Base-by-base conservation (phyloP, 2,797 vertebrate species). In the Acipenser ruthenus region DNA sequence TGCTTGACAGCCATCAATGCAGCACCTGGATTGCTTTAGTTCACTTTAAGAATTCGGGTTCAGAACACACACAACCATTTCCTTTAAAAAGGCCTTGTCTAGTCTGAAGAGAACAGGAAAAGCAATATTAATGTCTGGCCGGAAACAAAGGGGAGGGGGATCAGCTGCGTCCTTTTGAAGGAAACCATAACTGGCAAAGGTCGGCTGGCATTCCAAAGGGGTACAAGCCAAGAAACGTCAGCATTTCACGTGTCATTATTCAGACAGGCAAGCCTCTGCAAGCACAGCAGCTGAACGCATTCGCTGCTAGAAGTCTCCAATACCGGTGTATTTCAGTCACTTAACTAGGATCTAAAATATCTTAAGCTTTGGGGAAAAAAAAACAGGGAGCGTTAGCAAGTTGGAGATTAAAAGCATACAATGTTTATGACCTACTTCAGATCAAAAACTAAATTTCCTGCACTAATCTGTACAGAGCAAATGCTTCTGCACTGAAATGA, bases 101-200 rank as follows among this genome's bases (percentile, higher is more conserved):
- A 15, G 13, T 49, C 49, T 78, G 73, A 82, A 50, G 52, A 52
- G 6, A 15, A 50, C 49, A 64, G 62, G 49, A 50, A 64, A 64
- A 10, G 62, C 59, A 60, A 60, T 64, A 50, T n/a, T 50, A 51
- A 13, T 15, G 50, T 51, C 49, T 8, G 49, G 23, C n/a, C 23
- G 52, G 7, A 50, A 64, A 10, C 49, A 64, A 11, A 50, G 23
- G 52, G 37, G 7, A 9, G 2, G 9, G 23, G 4, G 4, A 51
- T 67, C 63, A 6, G n/a, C 59, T 60, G 63, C 13, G 6, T 64
- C 63, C 50, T 64, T 51, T 51, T 74, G 70, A 65, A 51, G 8
- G 13, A 51, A 50, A 64, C 49, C 63, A 52, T 15, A 52, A 51
- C 71, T 62, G 67, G 70, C 63, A 52, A 64, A 47, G 52, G 13